Evolutionary conservation across 2,113 vertebrate genomes (phyloP).

Genomic region (Neolamprologus modestus): DNA sequence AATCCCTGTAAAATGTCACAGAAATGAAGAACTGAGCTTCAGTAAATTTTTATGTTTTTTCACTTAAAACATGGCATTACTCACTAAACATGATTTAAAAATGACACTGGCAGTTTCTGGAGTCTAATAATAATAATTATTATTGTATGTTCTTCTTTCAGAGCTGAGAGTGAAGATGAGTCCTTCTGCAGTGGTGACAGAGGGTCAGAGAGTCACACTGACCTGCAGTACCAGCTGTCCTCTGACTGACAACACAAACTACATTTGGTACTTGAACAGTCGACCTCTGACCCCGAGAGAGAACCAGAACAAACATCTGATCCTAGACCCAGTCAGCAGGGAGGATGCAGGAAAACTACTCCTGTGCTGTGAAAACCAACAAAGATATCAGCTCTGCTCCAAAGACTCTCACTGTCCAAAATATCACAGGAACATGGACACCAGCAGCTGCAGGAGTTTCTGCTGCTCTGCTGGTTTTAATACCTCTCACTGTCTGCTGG

Average conservation of each 20-base stretch:
- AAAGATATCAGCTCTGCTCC: neutral
- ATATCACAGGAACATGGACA: neutral
- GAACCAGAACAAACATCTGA: neutral
- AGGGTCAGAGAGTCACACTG: too few relatives aligned
- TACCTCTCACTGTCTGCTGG: neutral
- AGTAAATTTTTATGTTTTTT: neutral
- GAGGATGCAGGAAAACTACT: neutral
- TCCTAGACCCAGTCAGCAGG: neutral
- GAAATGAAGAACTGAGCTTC: neutral
- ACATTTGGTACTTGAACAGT: too few relatives aligned
- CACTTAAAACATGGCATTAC: neutral
- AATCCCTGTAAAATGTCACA: neutral
- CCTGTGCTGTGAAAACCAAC: neutral
- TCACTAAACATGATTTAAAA: neutral
- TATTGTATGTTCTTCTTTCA: neutral
- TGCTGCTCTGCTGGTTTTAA: rapidly evolving
- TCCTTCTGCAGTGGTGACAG: too few relatives aligned
- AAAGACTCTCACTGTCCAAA: neutral
- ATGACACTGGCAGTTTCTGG: neutral
- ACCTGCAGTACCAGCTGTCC: too few relatives aligned
- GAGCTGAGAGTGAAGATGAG: too few relatives aligned
- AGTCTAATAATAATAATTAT: too few relatives aligned
- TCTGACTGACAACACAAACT: too few relatives aligned
- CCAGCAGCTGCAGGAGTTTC: neutral
- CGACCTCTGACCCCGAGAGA: rapidly evolving